These are phyloP conservation scores for Nebria ingens DNA, from an alignment of 1,140 invertebrate genomes.

Conservation along the genomic window DNA sequence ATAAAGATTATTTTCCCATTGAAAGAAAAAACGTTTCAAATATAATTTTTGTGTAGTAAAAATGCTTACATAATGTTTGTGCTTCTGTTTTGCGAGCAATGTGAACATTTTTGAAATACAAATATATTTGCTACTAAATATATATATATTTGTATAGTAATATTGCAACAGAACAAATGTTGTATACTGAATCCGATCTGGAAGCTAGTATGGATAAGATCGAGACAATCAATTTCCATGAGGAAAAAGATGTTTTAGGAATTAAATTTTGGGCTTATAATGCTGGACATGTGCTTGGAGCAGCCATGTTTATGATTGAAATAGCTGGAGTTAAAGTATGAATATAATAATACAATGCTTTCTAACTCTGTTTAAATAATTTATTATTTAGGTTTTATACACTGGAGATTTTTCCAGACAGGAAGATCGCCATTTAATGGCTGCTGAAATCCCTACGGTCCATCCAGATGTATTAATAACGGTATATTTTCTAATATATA, in stretches of 20 bases:
- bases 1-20: too few species aligned
- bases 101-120: too few species aligned
- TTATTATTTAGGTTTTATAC: slow-evolving; percentile 63
- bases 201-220: slow-evolving; percentile 98
- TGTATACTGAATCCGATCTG: slow-evolving; percentile 95
- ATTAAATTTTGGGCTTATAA: slow-evolving; percentile 98
- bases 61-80: background rate
- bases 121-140: background rate
- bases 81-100: too few species aligned
- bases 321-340: slow-evolving; percentile 89
- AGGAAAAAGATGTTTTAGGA: slow-evolving; percentile 95
- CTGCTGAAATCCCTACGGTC: slow-evolving; percentile 94
- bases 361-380: background rate
- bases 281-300: slow-evolving; percentile 96
- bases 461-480: slow-evolving; percentile 95
- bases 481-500: too few species aligned
- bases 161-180: slow-evolving; percentile 93
- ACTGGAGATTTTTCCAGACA: slow-evolving; percentile 98
- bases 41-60: background rate
- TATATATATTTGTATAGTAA: slow-evolving; percentile 53
- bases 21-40: too few species aligned
- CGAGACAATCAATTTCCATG: slow-evolving; percentile 96
- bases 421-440: slow-evolving; percentile 98
- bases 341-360: slow-evolving; percentile 4
- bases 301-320: slow-evolving; percentile 99